A percentile compares a stretch with the other conserved stretches of the same genome.
phyloP scores from a whole-genome alignment of 35 echinoderm and acorn worm genomes.

The Stichopus chloronotus region DNA sequence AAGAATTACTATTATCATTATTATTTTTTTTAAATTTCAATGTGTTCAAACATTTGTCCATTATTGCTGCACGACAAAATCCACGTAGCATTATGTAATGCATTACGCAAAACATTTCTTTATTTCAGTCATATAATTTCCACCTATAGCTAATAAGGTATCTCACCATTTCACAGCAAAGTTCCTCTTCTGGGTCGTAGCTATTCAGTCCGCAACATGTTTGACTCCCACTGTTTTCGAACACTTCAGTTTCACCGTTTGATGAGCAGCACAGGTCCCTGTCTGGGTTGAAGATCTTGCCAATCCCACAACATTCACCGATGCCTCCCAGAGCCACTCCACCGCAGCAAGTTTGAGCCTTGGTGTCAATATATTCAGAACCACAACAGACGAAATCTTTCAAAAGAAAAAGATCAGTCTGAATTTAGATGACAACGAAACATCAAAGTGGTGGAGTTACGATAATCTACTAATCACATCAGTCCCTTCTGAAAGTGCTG shows the following conservation, averaged over 20 bases:
- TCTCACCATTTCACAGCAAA: constrained; percentile 35
- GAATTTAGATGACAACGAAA: too few relatives aligned
- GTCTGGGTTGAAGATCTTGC: neutral
- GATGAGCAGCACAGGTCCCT: neutral
- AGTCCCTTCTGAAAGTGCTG: too few relatives aligned
- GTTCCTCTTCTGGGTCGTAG: neutral
- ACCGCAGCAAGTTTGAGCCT: neutral
- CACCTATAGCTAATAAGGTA: neutral
- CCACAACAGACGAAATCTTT: constrained; percentile 11
- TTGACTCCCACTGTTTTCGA: neutral
- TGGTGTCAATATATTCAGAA: neutral
- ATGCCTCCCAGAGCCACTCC: neutral
- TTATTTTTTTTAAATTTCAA: too few relatives aligned
- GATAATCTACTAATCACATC: too few relatives aligned
- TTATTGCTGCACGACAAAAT: too few relatives aligned
- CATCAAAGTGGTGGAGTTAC: too few relatives aligned
- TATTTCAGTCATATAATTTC: too few relatives aligned
- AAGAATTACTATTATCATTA: too few relatives aligned
- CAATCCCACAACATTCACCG: neutral
- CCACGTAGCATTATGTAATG: too few relatives aligned
- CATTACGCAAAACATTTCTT: too few relatives aligned
- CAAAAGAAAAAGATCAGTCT: too few relatives aligned
- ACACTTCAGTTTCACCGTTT: neutral
- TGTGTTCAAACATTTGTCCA: too few relatives aligned
- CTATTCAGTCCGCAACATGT: neutral